These are phyloP conservation scores for Brenthis daphne DNA, from an alignment of 2,888 invertebrate genomes.

Conservation along the genomic window DNA sequence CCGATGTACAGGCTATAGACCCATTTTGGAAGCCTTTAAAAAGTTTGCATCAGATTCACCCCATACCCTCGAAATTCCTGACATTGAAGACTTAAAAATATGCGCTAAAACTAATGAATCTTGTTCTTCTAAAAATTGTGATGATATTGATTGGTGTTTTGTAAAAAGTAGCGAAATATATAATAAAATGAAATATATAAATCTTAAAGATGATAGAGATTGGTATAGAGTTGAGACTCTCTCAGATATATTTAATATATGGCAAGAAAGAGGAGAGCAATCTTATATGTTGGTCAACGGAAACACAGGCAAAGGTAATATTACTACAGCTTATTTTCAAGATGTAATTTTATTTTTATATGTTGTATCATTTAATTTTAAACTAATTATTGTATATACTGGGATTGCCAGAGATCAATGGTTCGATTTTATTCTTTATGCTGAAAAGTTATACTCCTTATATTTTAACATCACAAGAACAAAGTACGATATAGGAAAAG, in stretches of 20 bases:
- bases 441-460: too few species aligned
- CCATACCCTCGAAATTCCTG: constrained; percentile 44
- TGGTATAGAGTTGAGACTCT: constrained; percentile 79
- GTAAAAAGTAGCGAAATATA: constrained; percentile 47
- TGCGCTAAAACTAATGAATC: constrained; percentile 41
- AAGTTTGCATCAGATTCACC: constrained; percentile 77
- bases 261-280: constrained; percentile 52
- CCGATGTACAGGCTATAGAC: constrained; percentile 86
- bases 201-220: constrained; percentile 55
- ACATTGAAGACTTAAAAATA: constrained; percentile 56
- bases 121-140: constrained; percentile 39
- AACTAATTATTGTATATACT: too few species aligned
- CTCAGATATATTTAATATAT: constrained; percentile 71
- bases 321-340: too few species aligned
- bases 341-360: neutral
- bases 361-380: too few species aligned
- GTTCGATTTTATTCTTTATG: too few species aligned
- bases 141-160: constrained; percentile 58
- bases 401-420: too few species aligned
- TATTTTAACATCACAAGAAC: neutral
- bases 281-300: constrained; percentile 85
- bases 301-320: constrained; percentile 85
- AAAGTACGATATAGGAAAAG: neutral
- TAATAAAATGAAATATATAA: constrained; percentile 43
- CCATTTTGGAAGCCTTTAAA: constrained; percentile 85